phyloP scores from a whole-genome alignment of 2,888 invertebrate genomes.

The Rhyacophila evoluta region DNA sequence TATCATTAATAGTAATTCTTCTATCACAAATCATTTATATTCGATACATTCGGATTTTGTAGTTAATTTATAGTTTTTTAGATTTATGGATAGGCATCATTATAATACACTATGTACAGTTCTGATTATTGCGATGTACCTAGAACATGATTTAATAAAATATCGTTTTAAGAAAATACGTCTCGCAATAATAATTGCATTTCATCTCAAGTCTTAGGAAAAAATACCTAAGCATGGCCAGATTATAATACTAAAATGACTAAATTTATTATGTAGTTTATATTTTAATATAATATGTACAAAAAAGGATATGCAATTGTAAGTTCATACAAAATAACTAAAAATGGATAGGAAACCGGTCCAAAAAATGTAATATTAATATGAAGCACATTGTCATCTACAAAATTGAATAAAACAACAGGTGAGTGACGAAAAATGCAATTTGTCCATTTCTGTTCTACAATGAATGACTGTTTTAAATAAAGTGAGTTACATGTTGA shows the following conservation, averaged over 20 bases:
- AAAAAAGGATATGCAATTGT: not conserved
- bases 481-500: too few relatives aligned
- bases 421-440: too few relatives aligned
- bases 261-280: not conserved
- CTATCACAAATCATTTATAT: too few relatives aligned
- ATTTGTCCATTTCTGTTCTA: too few relatives aligned
- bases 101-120: not conserved
- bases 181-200: not conserved
- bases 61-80: not conserved
- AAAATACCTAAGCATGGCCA: not conserved
- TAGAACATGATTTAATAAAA: constrained; percentile 18
- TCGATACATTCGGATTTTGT: too few relatives aligned
- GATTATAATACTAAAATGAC: not conserved
- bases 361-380: too few relatives aligned
- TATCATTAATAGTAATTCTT: too few relatives aligned
- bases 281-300: not conserved
- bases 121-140: constrained; percentile 16
- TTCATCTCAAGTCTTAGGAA: not conserved
- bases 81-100: not conserved
- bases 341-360: too few relatives aligned
- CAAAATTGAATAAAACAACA: too few relatives aligned
- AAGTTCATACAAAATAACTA: too few relatives aligned
- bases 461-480: too few relatives aligned
- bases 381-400: too few relatives aligned
- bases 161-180: not conserved